Evolutionary conservation across 1,140 invertebrate species (phyloP).

Genomic region (Cyclargus thomasi): DNA sequence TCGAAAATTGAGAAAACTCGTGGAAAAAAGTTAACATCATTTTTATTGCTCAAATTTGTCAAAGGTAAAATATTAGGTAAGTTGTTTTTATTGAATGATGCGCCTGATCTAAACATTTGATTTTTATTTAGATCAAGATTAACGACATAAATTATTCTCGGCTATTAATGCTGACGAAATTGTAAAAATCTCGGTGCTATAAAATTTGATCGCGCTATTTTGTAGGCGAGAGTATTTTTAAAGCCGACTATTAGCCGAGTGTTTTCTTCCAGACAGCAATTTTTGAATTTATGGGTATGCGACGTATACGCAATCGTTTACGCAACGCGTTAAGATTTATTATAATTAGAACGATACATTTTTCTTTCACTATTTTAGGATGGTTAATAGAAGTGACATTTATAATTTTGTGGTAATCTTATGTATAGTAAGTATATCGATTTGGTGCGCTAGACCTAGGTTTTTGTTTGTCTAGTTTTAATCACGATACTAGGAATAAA

Average conservation of each 20-base stretch:
- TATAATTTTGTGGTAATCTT: neutral
- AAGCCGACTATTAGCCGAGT: neutral
- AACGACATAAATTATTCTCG: neutral
- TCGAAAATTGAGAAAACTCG: too few species aligned
- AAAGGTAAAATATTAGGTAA: neutral
- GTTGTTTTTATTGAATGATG: neutral
- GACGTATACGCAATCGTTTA: neutral
- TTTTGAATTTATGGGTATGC: neutral
- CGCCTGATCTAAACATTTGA: neutral
- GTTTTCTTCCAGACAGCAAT: neutral
- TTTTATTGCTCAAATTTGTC: too few species aligned
- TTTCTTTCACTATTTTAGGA: neutral
- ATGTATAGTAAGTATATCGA: neutral
- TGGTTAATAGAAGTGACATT: neutral
- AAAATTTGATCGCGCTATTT: neutral
- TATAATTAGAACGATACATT: neutral
- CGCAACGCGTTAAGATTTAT: neutral
- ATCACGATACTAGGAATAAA: too few species aligned
- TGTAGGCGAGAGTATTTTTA: neutral
- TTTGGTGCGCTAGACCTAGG: neutral
- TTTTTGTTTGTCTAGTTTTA: too few species aligned
- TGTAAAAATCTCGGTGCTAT: neutral
- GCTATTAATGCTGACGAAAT: slow-evolving; percentile 1
- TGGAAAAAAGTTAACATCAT: too few species aligned
- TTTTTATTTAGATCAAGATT: neutral